A percentile compares a stretch with the other conserved stretches of the same genome.
These are phyloP conservation scores for Trichacis sp. DNA, from an alignment of 2,888 invertebrate genomes.

Conservation along the genomic window DNA sequence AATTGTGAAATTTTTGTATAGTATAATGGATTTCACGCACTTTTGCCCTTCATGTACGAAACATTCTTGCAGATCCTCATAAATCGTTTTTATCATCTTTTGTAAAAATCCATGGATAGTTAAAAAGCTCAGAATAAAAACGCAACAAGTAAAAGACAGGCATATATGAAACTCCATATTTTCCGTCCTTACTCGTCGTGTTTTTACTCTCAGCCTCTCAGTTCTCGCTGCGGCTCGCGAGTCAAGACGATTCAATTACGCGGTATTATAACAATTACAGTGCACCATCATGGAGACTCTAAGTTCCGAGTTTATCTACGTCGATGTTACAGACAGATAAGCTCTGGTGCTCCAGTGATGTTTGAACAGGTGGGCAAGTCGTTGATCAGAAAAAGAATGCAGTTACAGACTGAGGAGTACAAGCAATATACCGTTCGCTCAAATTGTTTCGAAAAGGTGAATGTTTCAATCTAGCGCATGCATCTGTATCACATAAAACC, in stretches of 20 bases:
- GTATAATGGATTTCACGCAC: no score
- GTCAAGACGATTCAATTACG: conserved; percentile 22
- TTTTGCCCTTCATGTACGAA: no score
- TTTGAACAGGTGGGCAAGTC: conserved; percentile 33
- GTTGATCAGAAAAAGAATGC: conserved; percentile 37
- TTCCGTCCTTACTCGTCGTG: no score
- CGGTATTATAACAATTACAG: conserved; percentile 29
- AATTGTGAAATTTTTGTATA: no score
- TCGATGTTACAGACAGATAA: conserved; percentile 25
- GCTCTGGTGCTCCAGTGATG: conserved; percentile 18
- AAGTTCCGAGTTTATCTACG: conserved; percentile 7
- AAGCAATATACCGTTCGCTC: conserved; percentile 24
- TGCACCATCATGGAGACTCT: conserved; percentile 13
- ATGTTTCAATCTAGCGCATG: conserved; percentile 35
- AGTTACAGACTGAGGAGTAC: conserved; percentile 20
- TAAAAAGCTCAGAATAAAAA: no score
- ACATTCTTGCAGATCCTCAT: no score
- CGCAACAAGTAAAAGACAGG: no score
- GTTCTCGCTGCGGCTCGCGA: conserved; percentile 6
- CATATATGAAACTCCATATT: no score
- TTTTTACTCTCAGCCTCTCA: no score
- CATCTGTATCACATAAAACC: neutral
- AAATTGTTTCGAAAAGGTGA: conserved; percentile 27
- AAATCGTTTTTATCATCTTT: no score
- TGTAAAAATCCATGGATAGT: no score